phyloP scores from a whole-genome alignment of 2,797 vertebrate genomes.

The Notoglanidium macrostoma region DNA sequence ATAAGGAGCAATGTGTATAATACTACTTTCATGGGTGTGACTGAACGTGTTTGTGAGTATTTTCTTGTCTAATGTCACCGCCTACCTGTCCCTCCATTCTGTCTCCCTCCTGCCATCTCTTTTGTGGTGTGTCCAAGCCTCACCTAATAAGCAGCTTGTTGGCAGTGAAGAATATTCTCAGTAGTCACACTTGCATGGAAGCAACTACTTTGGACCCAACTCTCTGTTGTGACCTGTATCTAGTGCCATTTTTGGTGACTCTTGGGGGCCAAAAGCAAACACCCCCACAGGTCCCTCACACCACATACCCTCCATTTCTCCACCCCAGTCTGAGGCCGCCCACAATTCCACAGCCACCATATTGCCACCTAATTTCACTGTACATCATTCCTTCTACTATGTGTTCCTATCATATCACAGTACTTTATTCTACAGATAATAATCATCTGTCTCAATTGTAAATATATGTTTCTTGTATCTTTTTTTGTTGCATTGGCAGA shows the following conservation, averaged over 20 bases:
- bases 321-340: not conserved
- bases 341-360: not conserved
- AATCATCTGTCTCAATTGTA: not conserved
- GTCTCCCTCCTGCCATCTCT: not conserved
- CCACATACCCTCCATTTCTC: not conserved
- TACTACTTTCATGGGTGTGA: not conserved
- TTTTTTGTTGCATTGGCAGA: not conserved
- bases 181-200: constrained; percentile 16
- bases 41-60: not conserved
- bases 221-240: constrained; percentile 1
- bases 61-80: constrained; percentile 13
- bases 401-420: not conserved
- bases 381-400: not conserved
- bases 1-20: not conserved
- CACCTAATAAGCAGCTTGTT: not conserved
- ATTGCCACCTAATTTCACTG: not conserved
- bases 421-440: not conserved
- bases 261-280: not conserved
- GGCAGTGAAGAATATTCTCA: constrained; percentile 13
- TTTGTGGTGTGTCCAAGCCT: not conserved
- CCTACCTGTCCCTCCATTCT: not conserved
- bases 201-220: constrained; percentile 1
- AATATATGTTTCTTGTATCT: not conserved
- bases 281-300: not conserved
- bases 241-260: not conserved